phyloP scores from a whole-genome alignment of 1,140 invertebrate genomes.

The Heliconius congener region DNA sequence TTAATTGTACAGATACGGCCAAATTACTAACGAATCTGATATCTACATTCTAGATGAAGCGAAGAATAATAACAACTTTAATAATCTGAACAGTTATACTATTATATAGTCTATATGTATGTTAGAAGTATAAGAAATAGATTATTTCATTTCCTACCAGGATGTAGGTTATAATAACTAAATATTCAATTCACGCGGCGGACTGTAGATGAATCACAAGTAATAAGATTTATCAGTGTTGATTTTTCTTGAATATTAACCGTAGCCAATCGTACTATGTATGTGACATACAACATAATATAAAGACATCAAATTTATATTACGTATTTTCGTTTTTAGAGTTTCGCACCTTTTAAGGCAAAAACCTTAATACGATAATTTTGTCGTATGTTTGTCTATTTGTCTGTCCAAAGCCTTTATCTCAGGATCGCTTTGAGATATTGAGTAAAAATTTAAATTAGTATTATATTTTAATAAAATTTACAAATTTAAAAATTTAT shows the following conservation, averaged over 20 bases:
- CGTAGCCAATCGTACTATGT: conserved; percentile 13
- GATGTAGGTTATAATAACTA: conserved; percentile 42
- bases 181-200: conserved; percentile 40
- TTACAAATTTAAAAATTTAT: too few species aligned
- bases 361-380: too few species aligned
- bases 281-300: neutral
- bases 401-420: too few species aligned
- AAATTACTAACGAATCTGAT: neutral
- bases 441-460: too few species aligned
- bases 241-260: conserved; percentile 39
- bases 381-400: too few species aligned
- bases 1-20: neutral
- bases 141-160: conserved; percentile 41
- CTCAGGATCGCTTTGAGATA: too few species aligned
- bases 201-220: conserved; percentile 39
- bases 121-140: conserved; percentile 20
- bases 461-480: too few species aligned
- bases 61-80: neutral
- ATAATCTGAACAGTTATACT: neutral
- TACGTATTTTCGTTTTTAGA: neutral
- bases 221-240: conserved; percentile 37
- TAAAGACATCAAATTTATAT: neutral
- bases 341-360: too few species aligned
- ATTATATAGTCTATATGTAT: neutral
- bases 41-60: neutral